A percentile compares a stretch with the other conserved stretches of the same genome.
These are phyloP conservation scores for Smutsia temminckii DNA, from an alignment of 2,797 vertebrate genomes.

Conservation along the genomic window DNA sequence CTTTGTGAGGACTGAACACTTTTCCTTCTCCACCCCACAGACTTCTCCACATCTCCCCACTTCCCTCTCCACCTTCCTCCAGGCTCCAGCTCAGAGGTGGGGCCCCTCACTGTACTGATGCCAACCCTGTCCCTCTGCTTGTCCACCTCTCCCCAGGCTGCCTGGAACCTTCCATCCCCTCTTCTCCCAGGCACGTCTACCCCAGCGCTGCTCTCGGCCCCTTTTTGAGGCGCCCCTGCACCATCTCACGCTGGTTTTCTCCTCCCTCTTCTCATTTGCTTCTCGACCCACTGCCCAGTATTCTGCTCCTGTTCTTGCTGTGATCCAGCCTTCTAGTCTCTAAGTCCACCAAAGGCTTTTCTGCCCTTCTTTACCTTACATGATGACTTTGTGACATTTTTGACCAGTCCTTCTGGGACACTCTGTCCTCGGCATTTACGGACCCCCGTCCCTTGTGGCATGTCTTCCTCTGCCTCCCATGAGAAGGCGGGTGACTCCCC, in stretches of 20 bases:
- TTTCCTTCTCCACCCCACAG: neutral
- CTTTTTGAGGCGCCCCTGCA: neutral
- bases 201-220: neutral
- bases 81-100: neutral
- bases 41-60: accelerated
- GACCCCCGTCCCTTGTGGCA: neutral
- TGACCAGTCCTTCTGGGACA: neutral
- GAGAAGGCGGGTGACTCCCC: neutral
- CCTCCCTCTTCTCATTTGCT: too few species aligned
- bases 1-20: neutral
- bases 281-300: neutral
- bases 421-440: neutral
- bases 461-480: too few species aligned
- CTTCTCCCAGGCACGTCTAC: neutral
- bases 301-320: neutral
- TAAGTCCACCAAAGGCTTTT: neutral
- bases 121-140: neutral
- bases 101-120: neutral
- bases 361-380: neutral
- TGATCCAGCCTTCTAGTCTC: neutral
- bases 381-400: neutral
- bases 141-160: neutral
- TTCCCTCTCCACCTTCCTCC: accelerated
- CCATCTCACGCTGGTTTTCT: neutral
- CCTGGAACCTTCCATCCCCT: neutral